These are phyloP conservation scores for Masticophis lateralis DNA, from an alignment of 2,797 vertebrate genomes.

Conservation along the genomic window DNA sequence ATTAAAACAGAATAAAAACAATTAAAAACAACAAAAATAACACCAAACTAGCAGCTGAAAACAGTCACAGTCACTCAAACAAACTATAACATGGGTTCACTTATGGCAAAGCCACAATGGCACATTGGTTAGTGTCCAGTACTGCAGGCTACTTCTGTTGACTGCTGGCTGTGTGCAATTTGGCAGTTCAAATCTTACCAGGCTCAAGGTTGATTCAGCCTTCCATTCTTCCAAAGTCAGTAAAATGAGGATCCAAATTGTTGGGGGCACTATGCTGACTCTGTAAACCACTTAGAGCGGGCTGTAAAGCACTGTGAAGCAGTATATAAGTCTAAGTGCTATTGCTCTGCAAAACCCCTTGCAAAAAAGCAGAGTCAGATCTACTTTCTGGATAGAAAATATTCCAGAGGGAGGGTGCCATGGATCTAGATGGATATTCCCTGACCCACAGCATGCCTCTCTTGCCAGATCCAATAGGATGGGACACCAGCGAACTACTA, in stretches of 20 bases:
- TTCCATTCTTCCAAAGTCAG: too few relatives aligned
- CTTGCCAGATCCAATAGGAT: background rate
- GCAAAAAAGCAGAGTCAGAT: background rate
- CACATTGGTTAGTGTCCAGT: too few relatives aligned
- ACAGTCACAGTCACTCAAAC: background rate
- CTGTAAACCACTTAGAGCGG: too few relatives aligned
- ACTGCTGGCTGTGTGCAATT: too few relatives aligned
- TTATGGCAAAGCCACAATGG: background rate
- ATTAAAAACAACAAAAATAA: background rate
- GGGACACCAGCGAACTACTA: background rate
- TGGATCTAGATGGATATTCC: background rate
- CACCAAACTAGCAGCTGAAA: background rate
- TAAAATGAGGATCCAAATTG: too few relatives aligned
- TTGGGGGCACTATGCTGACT: too few relatives aligned
- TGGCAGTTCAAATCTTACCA: too few relatives aligned
- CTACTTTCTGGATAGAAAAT: background rate
- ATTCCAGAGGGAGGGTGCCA: background rate
- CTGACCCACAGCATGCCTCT: background rate
- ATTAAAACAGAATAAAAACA: background rate
- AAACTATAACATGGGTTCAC: background rate
- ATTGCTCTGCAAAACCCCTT: background rate
- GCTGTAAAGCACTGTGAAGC: too few relatives aligned
- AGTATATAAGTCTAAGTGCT: too few relatives aligned
- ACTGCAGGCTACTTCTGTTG: too few relatives aligned
- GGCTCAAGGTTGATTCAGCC: too few relatives aligned